These are phyloP conservation scores for Lapara coniferarum DNA, from an alignment of 2,888 invertebrate species.

Conservation along the genomic window DNA sequence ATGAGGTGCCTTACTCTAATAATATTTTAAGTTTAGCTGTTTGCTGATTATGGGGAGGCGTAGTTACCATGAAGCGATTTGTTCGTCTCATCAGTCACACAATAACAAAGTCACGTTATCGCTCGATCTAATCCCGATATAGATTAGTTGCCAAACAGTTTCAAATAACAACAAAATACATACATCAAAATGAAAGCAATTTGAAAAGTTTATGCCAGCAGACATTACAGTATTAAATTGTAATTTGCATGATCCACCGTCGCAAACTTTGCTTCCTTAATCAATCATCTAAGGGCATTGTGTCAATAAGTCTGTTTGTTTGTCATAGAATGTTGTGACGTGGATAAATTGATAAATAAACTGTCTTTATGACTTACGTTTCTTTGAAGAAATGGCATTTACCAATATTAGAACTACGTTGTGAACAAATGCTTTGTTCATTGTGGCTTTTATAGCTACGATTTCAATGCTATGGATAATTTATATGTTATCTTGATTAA, in stretches of 20 bases:
- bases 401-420: not conserved
- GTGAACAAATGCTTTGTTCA: not conserved
- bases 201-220: slow-evolving; percentile 12
- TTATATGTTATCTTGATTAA: not conserved
- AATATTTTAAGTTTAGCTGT: no score
- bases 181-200: slow-evolving; percentile 4
- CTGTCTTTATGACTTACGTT: slow-evolving; percentile 34
- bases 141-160: not conserved
- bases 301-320: slow-evolving; percentile 44
- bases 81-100: no score
- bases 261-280: slow-evolving; percentile 27
- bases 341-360: slow-evolving; percentile 48
- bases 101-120: not conserved
- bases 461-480: not conserved
- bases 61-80: no score
- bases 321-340: slow-evolving; percentile 43
- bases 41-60: no score
- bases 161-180: not conserved
- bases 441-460: not conserved
- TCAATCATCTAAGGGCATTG: slow-evolving; percentile 47
- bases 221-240: slow-evolving; percentile 34
- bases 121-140: not conserved
- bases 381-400: slow-evolving; percentile 31
- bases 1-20: no score
- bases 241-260: slow-evolving; percentile 40